Conservation (phyloP, 2,797 vertebrate species). For the Dermochelys coriacea region DNA sequence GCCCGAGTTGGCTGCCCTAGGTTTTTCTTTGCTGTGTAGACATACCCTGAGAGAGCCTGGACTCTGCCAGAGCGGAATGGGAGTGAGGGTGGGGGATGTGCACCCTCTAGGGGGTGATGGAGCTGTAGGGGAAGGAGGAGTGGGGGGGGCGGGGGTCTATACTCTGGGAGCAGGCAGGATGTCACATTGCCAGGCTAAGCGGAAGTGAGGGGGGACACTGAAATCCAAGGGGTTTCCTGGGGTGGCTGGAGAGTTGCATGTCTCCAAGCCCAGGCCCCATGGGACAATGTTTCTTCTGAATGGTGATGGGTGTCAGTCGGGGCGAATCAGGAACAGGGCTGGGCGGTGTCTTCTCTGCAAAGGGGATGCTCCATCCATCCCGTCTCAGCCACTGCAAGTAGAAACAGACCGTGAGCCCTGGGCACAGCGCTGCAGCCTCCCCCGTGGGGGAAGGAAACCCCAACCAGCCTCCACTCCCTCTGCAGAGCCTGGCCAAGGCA, state of each 20-base stretch:
- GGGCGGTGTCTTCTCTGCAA: conserved; percentile 66
- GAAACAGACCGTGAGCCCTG: not conserved
- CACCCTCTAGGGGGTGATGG: not conserved
- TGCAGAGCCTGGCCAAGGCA: not conserved
- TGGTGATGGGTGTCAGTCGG: conserved; percentile 55
- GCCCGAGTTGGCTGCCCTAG: no score
- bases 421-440: not conserved
- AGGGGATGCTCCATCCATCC: conserved; percentile 68
- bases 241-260: conserved; percentile 18
- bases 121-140: not conserved
- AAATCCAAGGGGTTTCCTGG: not conserved
- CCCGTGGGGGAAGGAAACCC: not conserved
- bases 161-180: not conserved
- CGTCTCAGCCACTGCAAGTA: conserved; percentile 62
- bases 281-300: conserved; percentile 66
- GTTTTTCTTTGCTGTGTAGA: not conserved
- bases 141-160: not conserved
- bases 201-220: not conserved
- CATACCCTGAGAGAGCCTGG: not conserved
- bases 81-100: not conserved
- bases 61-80: not conserved
- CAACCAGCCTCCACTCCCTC: not conserved
- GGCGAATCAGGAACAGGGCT: conserved; percentile 58
- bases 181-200: not conserved
- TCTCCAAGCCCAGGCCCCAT: conserved; percentile 33